Percentiles rank a stretch among this genome's conserved stretches.
These are phyloP conservation scores for Lordiphosa fenestrarum DNA, from an alignment of 2,888 invertebrate species.

Conservation along the genomic window DNA sequence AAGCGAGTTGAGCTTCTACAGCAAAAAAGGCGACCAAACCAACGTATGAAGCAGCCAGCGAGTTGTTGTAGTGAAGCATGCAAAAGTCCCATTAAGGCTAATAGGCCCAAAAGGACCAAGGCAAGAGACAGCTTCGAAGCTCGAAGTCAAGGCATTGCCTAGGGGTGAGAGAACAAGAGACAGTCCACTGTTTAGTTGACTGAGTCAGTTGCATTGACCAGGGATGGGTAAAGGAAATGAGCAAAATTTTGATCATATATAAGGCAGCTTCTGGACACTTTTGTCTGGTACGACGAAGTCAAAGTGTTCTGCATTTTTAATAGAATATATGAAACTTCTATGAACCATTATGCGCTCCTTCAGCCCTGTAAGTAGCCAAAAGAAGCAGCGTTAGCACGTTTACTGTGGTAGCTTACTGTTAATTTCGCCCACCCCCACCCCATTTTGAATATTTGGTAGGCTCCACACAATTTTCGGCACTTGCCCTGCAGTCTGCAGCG, in stretches of 20 bases:
- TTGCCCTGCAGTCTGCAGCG: conserved; percentile 36
- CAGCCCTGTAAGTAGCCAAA: conserved; percentile 20
- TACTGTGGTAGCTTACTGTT: conserved; percentile 48
- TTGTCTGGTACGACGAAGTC: no score
- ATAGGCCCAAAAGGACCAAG: conserved; percentile 61
- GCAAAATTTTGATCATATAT: no score
- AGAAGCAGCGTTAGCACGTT: conserved; percentile 44
- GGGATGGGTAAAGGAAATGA: conserved; percentile 25
- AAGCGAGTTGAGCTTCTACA: not conserved
- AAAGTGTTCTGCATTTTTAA: no score
- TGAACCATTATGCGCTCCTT: not conserved
- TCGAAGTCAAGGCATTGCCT: not conserved
- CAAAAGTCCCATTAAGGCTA: conserved; percentile 71
- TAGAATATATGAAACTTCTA: no score
- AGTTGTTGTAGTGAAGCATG: conserved; percentile 66
- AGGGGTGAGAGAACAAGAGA: conserved; percentile 18
- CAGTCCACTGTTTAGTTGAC: conserved; percentile 41
- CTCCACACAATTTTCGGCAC: conserved; percentile 45
- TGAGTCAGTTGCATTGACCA: conserved; percentile 36
- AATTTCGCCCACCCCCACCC: conserved; percentile 35
- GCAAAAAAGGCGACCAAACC: conserved; percentile 6
- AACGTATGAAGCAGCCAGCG: conserved; percentile 26
- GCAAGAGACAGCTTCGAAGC: conserved; percentile 15
- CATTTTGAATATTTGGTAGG: conserved; percentile 31
- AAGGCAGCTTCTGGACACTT: no score